These are phyloP conservation scores for Pyrgus malvae DNA, from an alignment of 2,888 invertebrate species.

Conservation along the genomic window DNA sequence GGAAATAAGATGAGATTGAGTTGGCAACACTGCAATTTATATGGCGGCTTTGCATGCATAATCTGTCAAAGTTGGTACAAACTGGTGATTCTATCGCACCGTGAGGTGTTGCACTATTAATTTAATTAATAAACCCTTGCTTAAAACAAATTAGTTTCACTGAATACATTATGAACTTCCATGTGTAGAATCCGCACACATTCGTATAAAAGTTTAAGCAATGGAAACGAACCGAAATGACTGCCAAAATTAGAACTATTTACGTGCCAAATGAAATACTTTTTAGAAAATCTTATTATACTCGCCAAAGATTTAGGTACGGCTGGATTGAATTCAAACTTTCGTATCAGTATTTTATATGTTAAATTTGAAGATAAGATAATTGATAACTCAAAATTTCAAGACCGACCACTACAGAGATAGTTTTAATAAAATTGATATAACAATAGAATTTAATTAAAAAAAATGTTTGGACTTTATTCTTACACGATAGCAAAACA, in stretches of 20 bases:
- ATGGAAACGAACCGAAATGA: slow-evolving; percentile 4
- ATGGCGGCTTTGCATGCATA: slow-evolving; percentile 42
- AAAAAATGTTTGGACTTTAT: slow-evolving; percentile 6
- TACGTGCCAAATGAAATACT: slow-evolving; percentile 26
- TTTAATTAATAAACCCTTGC: slow-evolving; percentile 33
- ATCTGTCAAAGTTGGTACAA: slow-evolving; percentile 46
- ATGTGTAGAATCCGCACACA: no score
- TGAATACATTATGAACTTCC: slow-evolving; percentile 5
- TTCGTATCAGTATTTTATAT: not conserved
- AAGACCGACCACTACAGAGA: no score
- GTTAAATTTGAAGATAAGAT: not conserved
- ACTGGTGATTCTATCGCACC: slow-evolving; percentile 30
- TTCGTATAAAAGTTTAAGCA: not conserved
- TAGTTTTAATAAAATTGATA: not conserved
- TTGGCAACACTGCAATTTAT: slow-evolving; percentile 67
- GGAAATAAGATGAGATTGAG: slow-evolving; percentile 77
- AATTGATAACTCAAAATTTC: no score
- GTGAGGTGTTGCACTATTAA: slow-evolving; percentile 33
- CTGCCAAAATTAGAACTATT: slow-evolving; percentile 27
- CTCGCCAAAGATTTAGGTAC: slow-evolving; percentile 18
- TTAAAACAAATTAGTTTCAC: slow-evolving; percentile 33
- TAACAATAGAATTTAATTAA: not conserved
- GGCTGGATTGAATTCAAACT: slow-evolving; percentile 14
- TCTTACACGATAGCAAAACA: slow-evolving; percentile 32
- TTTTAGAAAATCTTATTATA: slow-evolving; percentile 23